Percentiles rank a stretch among this genome's conserved stretches.
phyloP scores from a whole-genome alignment of 37 sponge, comb jelly and placozoan species.

The Dysidea cf. avara region DNA sequence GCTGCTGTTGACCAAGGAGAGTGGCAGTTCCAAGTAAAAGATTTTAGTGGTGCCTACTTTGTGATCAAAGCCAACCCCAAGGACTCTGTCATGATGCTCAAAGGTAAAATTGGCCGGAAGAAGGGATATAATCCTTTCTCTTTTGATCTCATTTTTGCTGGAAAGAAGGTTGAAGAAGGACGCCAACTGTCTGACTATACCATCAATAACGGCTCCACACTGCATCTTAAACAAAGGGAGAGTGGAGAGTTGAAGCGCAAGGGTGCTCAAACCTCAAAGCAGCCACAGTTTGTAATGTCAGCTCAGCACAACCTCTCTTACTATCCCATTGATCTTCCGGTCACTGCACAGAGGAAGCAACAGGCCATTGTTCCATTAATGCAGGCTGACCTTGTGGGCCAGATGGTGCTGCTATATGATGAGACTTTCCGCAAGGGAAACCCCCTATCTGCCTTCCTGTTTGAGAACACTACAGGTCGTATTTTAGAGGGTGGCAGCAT shows the following conservation, averaged over 20 bases:
- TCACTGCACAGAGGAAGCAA: constrained; percentile 90
- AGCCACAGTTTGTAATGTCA: constrained; percentile 70
- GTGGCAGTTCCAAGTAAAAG: constrained; percentile 50
- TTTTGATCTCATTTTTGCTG: constrained; percentile 74
- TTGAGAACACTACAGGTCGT: constrained; percentile 89
- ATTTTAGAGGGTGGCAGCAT: constrained; percentile 83
- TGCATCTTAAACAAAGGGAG: constrained; percentile 37
- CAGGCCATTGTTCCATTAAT: constrained; percentile 88
- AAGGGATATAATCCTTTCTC: constrained; percentile 24
- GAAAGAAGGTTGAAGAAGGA: constrained; percentile 77
- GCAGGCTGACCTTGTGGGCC: constrained; percentile 67
- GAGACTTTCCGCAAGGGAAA: constrained; percentile 80
- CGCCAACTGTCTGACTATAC: constrained; percentile 83
- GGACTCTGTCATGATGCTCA: constrained; percentile 65
- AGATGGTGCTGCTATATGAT: constrained; percentile 77
- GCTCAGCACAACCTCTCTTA: constrained; percentile 82
- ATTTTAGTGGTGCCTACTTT: constrained; percentile 27
- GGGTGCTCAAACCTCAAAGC: background rate
- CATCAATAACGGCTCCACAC: constrained; percentile 55
- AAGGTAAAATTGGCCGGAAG: constrained; percentile 59
- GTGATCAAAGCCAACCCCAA: constrained; percentile 67
- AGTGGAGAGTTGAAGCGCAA: background rate
- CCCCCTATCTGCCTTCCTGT: constrained; percentile 76
- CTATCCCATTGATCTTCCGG: constrained; percentile 72
- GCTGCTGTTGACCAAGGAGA: constrained; percentile 27